A percentile compares a stretch with the other conserved stretches of the same genome.
Conservation (phyloP, 1,140 invertebrate genomes). For the Nautilus pompilius region DNA sequence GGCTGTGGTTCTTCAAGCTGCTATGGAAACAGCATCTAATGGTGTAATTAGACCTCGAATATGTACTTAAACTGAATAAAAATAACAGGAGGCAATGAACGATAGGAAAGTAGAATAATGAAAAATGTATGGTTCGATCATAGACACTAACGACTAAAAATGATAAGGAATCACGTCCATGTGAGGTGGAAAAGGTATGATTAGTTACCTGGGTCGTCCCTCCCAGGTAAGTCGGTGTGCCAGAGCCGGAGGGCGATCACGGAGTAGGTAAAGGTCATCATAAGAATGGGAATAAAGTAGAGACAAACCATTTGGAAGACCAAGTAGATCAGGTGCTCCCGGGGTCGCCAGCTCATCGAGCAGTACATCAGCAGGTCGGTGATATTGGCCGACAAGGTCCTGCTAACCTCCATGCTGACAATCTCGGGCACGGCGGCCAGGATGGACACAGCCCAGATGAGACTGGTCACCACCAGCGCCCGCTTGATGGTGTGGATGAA, state of each 20-base stretch:
- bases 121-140: too few species aligned
- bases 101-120: too few species aligned
- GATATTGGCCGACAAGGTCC: not conserved
- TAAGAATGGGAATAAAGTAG: not conserved
- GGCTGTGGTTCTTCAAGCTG: too few species aligned
- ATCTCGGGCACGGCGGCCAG: constrained; percentile 11
- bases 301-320: not conserved
- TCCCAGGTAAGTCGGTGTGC: not conserved
- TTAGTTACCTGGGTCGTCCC: not conserved
- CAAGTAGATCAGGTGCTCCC: not conserved
- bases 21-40: too few species aligned
- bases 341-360: not conserved
- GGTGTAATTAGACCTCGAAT: too few species aligned
- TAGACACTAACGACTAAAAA: too few species aligned
- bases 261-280: not conserved
- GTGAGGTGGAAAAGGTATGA: too few species aligned
- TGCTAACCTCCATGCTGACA: not conserved
- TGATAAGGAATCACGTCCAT: too few species aligned
- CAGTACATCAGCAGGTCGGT: not conserved
- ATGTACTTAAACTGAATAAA: too few species aligned
- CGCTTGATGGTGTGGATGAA: constrained; percentile 70
- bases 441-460: constrained; percentile 66
- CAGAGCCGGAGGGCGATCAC: not conserved
- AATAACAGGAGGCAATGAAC: too few species aligned
- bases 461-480: constrained; percentile 63